Base-by-base conservation (phyloP, 2,888 invertebrate genomes). In the Tethea ocularis region DNA sequence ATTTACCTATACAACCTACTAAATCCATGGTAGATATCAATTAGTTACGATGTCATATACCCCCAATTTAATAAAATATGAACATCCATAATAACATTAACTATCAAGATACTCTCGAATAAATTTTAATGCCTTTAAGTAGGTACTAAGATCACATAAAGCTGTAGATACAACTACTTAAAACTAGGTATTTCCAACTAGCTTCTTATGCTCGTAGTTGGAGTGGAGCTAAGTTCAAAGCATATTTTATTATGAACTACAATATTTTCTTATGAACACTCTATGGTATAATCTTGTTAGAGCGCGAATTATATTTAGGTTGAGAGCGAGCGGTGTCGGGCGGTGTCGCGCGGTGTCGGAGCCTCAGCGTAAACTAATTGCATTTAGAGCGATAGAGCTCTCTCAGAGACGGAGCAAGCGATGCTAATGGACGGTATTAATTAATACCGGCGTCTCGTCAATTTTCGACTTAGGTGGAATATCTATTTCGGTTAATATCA, bases 391-490 rank as follows among this genome's bases (percentile, higher is more conserved):
- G 84, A 86, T 87, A 85, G 87, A 89, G 86, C 82, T 78, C 75
- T 82, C 80, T 78, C 77, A 75, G 80, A 81, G 83, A 82, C 83
- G 80, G 75, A 84, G 86, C 87, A 84, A 87, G 89, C 86, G 90
- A 84, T 85, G 88, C 88, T 91, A 91, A 91, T 91, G 90, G 91
- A 89, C 86, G 86, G 85, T 88, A 88, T 89, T 91, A 89, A 91
- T 91, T 91, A 91, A 88, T 86, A 83, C 84, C 75, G 82, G 83
- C 85, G 82, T 87, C 87, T 88, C 87, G 82, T 88, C 89, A 88
- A 87, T 89, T 86, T 87, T 86, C 81, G 78, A 78, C 81, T 82
- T 75, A 74, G 79, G 71, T 72, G 63, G 74, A 84, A 84, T 87
- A 86, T 88, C 83, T 82, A 82, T 86, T 83, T 75, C 67, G 67